Evolutionary conservation across 2,888 invertebrate genomes (phyloP), one percentile per base, ranked within the genome.

Genomic region (Cheilosia soror): DNA sequence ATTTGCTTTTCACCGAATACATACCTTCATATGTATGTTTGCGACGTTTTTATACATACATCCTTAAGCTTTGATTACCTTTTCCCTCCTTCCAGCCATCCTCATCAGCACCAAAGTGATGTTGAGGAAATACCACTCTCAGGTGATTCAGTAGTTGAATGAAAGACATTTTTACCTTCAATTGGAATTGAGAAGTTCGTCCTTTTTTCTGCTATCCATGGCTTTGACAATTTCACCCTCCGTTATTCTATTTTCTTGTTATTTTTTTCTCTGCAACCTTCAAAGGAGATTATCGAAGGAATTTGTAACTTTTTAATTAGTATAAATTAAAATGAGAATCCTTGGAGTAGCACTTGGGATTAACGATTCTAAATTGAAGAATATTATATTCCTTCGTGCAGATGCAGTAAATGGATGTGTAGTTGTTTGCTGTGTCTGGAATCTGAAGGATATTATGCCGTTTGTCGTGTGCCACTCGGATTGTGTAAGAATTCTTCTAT

Each of bases 271-370:
- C 9, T 20, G 5, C 44, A 49, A 63, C 58, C 31, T 77, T 77
- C 63, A 66, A 55, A 81, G 76, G 84, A 81, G 76, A 81, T 76
- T 81, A 71, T 81, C 84, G 76, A 81, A 85, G 47, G 81, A 76
- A 85, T 85, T 81, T 81, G 84, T 76, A 81, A 81, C 81, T 85
- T 85, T 85, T 85, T 85, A 85, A 85, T 85, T 85, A 85, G 84
- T 66, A 81, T 75, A 85, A 80, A 81, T 76, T 85, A 85, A 85
- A 85, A 81, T n/a, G 76, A 63, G 79, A 75, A 57, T 84, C 73
- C 83, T 79, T 57, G 31, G 47, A 76, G 53, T 63, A 76, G 75
- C 80, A 80, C 75, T 71, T 71, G 60, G 81, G 71, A 81, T 81
- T 76, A 66, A 80, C 75, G 71, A 71, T 76, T 81, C 29, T 29